Evolutionary conservation across 2,797 vertebrate genomes (phyloP), one percentile per base, ranked within the genome.

Genomic region (Eulemur albifrons): DNA sequence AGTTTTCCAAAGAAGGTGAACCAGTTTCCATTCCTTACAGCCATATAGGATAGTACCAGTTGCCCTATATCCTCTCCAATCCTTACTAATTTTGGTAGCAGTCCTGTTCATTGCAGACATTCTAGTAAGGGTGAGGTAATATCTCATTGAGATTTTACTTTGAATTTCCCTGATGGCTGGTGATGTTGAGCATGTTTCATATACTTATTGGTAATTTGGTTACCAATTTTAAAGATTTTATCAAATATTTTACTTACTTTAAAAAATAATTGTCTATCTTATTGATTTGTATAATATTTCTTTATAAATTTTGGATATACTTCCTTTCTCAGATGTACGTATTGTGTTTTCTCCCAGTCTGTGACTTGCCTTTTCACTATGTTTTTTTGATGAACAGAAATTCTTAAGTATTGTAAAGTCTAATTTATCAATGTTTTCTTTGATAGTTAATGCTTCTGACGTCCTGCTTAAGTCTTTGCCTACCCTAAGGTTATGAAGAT

Each of bases 391-490:
- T 70, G 30, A 90, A 35, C 6, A 76, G 30, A 70, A 94, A 65
- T 83, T 83, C 43, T 83, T 65, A 83, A 65, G 40, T 65, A 65
- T 63, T 30, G 12, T 5, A 83, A 65, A 77, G 30, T 75, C 10
- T 82, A 87, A 91, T 52, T 91, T 81, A 81, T 67, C 40, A 48
- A 35, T 35, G 5, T 54, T 72, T 63, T 45, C 57, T 57, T 90
- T 75, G n/a, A 61, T 43, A 93, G 35, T 90, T 94, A 82, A 91
- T 77, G 35, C 13, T 91, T 87, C 81, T 87, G 32, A 14, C 75
- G 40, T 35, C 12, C 23, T 18, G n/a, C 54, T 23, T 57, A 76
- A 81, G 40, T 80, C 4, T 95, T 80, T 90, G n/a, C n/a, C 32
- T 54, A 63, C 7, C 52, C 14, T 77, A 88, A 83, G 52, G 32